Base-by-base conservation (phyloP, 2,888 invertebrate genomes). In the Pemphredon lugubris region DNA sequence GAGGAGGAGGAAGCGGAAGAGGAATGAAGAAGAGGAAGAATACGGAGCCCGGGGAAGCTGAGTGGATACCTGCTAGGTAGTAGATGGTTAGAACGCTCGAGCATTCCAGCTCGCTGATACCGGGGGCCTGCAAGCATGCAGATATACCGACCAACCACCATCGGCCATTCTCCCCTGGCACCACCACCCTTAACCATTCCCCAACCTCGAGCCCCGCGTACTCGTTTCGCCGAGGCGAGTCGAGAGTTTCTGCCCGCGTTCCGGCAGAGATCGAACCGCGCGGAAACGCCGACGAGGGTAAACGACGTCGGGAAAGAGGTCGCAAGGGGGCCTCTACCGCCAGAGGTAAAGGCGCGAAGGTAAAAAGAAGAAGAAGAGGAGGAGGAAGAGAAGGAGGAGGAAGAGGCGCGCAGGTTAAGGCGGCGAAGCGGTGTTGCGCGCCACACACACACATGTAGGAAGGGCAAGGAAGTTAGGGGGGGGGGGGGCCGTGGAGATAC, bases 211-310 rank as follows among this genome's bases (percentile, higher is more conserved):
- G 4, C 26, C 26, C 26, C 26, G 3, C 7, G 3, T 26, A 26
- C 75, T 72, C 75, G 59, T 76, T 75, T 55, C 50, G 73, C 30
- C 48, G 45, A 37, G 21, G 18, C 53, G 47, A 54, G 75, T 26
- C 26, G 26, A n/a, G n/a, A n/a, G n/a, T n/a, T n/a, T 32, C 48
- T 70, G 61, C 45, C 63, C 67, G 73, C 73, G 63, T 67, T 73
- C 70, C 59, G 73, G 63, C 76, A 63, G 59, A 75, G 77, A 73
- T 75, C 82, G 79, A 83, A 79, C 75, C 77, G 79, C 73, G 77
- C 77, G 71, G 73, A 73, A 70, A 60, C 67, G 67, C 42, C 64
- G 64, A 60, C 63, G 58, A 58, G 50, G 66, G 66, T 59, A 13
- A 64, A 34, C 40, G 34, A 53, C 65, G 63, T 60, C 44, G 51